Percentiles rank a stretch among this genome's conserved stretches.
These are phyloP conservation scores for Poeciliopsis turrubarensis DNA, from an alignment of 2,113 vertebrate species.

Conservation along the genomic window DNA sequence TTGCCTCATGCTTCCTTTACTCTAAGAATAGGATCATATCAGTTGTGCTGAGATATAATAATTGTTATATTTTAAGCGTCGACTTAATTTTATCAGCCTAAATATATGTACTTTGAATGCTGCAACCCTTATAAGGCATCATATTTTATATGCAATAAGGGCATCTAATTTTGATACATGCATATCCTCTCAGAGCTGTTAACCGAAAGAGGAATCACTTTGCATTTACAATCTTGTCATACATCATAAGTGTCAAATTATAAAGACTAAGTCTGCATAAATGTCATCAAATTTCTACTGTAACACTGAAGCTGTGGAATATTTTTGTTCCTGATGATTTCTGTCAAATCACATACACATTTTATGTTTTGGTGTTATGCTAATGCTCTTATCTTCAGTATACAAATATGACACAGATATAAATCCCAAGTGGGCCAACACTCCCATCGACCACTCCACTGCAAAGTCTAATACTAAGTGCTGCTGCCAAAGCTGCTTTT, in stretches of 20 bases:
- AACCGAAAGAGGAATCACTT: not conserved
- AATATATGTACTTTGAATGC: not conserved
- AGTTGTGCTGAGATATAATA: not conserved
- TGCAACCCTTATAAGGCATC: not conserved
- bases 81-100: not conserved
- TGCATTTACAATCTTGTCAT: not conserved
- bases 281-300: constrained; percentile 62
- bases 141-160: not conserved
- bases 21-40: not conserved
- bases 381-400: constrained; percentile 45
- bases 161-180: not conserved
- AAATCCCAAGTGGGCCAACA: constrained; percentile 11
- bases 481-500: constrained; percentile 1
- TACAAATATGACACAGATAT: constrained; percentile 41
- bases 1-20: not conserved
- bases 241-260: not conserved
- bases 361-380: constrained; percentile 25
- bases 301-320: constrained; percentile 45
- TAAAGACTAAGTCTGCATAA: constrained; percentile 9
- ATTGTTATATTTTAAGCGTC: not conserved
- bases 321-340: constrained; percentile 33
- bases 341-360: not conserved
- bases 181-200: not conserved
- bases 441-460: not conserved
- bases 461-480: constrained; percentile 10